Evolutionary conservation across 37 sponge, comb jelly and placozoan genomes (phyloP).

Genomic region (Cladorhizidae sp.): DNA sequence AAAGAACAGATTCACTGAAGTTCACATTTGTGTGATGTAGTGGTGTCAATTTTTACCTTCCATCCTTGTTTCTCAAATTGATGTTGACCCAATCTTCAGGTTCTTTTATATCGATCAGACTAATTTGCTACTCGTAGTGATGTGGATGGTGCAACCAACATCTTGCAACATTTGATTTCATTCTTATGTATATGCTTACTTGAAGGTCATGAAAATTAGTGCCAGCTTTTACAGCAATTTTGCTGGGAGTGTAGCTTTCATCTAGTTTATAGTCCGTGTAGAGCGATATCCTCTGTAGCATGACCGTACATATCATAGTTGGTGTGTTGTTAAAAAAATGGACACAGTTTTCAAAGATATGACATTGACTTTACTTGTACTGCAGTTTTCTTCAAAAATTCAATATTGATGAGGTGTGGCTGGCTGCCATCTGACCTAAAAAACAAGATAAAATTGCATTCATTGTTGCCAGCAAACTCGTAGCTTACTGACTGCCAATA

Average conservation of each 20-base stretch:
- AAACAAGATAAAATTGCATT: too few species aligned
- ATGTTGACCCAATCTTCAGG: constrained; percentile 90
- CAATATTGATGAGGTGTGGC: constrained; percentile 90
- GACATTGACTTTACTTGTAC: constrained; percentile 32
- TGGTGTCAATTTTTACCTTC: neutral
- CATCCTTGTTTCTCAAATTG: constrained; percentile 43
- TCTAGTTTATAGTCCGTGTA: constrained; percentile 85
- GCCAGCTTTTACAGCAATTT: constrained; percentile 80
- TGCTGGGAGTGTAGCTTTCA: constrained; percentile 98
- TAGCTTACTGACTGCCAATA: constrained; percentile 94
- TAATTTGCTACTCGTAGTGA: constrained; percentile 52
- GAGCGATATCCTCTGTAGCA: constrained; percentile 49
- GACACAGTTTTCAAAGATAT: neutral
- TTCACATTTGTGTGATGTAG: neutral
- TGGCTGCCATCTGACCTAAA: constrained; percentile 91
- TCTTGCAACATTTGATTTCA: too few species aligned
- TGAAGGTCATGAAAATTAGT: constrained; percentile 76
- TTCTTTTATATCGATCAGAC: constrained; percentile 72
- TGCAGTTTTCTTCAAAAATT: constrained; percentile 85
- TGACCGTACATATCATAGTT: neutral
- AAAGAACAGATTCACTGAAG: neutral
- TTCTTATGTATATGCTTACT: constrained; percentile 20
- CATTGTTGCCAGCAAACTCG: too few species aligned
- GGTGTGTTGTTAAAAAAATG: neutral
- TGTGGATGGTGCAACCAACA: too few species aligned